A percentile compares a stretch with the other conserved stretches of the same genome.
Conservation (phyloP, 2,113 vertebrate genomes). For the Mastomys natalensis region DNA sequence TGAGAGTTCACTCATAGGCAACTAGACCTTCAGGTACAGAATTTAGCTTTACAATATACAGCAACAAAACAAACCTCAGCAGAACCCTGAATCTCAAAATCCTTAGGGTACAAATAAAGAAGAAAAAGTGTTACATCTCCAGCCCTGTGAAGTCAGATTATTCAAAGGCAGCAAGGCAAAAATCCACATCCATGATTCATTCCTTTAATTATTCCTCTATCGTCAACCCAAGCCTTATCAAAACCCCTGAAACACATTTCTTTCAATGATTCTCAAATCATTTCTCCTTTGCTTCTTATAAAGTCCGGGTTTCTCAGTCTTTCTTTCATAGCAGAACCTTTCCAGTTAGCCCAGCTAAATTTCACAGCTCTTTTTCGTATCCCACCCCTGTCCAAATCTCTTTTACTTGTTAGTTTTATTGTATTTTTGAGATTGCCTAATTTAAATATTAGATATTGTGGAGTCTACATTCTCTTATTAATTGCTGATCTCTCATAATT, state of each 20-base stretch:
- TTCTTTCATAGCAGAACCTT: neutral
- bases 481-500: neutral
- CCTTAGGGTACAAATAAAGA: neutral
- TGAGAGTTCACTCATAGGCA: no score
- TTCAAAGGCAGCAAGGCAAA: neutral
- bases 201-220: neutral
- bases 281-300: neutral
- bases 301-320: neutral
- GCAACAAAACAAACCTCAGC: neutral
- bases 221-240: neutral
- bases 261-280: neutral
- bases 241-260: neutral
- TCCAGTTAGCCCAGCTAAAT: neutral
- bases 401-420: neutral
- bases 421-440: neutral
- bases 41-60: no score
- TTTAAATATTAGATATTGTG: neutral
- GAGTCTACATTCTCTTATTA: neutral
- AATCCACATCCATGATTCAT: neutral
- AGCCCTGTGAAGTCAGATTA: neutral
- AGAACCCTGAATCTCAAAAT: neutral
- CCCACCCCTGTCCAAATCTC: accelerated
- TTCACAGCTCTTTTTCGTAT: neutral
- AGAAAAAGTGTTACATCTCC: neutral
- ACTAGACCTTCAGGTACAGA: no score